Conservation (phyloP, 2,797 vertebrate genomes). For the Lagocephalus sceleratus region DNA sequence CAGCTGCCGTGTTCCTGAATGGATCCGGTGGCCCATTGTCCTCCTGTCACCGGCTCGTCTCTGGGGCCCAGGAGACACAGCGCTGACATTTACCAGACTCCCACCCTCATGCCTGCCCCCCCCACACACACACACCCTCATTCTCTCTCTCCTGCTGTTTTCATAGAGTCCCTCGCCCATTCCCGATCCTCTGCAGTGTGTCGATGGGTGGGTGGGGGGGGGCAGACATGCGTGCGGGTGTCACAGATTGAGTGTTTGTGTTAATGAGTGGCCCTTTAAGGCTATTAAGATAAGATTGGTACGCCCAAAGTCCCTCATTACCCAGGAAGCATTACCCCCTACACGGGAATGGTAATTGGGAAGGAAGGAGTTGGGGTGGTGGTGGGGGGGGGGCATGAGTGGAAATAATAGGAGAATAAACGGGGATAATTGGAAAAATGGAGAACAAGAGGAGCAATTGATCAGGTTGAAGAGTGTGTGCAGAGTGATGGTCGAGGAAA, state of each 20-base stretch:
- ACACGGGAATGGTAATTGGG: conserved; percentile 71
- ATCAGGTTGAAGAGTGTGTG: conserved; percentile 65
- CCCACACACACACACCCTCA: conserved; percentile 32
- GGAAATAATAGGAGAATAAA: conserved; percentile 74
- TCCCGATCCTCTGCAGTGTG: conserved; percentile 19
- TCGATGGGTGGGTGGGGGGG: too few relatives aligned
- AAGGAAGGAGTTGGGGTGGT: conserved; percentile 18
- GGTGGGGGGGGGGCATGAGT: conserved; percentile 19
- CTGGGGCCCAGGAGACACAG: conserved; percentile 72
- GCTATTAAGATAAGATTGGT: conserved; percentile 82
- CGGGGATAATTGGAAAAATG: conserved; percentile 83
- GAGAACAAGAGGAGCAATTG: conserved; percentile 66
- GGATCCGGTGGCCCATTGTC: conserved; percentile 74
- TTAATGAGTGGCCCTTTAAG: conserved; percentile 78
- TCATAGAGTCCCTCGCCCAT: conserved; percentile 29
- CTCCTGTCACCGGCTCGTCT: conserved; percentile 73
- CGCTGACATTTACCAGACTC: conserved; percentile 68
- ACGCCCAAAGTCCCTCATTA: conserved; percentile 87
- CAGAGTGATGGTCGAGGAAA: conserved; percentile 35
- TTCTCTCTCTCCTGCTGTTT: conserved; percentile 22
- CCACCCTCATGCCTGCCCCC: conserved; percentile 30
- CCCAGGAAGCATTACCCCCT: conserved; percentile 69
- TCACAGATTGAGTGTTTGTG: conserved; percentile 32
- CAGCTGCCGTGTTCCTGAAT: conserved; percentile 69
- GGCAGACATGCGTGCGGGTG: conserved; percentile 33